Conservation (phyloP, 2,888 invertebrate species). For the Temnothorax rugatulus region DNA sequence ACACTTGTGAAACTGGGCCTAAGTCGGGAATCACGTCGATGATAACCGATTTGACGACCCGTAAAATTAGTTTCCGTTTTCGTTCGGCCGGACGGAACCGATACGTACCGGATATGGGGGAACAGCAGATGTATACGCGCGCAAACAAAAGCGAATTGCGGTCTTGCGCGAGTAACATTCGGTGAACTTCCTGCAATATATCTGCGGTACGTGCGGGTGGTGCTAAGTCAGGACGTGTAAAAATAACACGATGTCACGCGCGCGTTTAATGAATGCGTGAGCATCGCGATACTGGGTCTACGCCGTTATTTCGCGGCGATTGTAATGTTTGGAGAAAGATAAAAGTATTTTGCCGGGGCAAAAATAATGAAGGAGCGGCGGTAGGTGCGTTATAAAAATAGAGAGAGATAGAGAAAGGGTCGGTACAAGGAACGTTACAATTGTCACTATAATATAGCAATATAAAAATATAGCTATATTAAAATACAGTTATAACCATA, state of each 20-base stretch:
- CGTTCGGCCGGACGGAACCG: constrained; percentile 31
- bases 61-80: constrained; percentile 73
- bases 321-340: not conserved
- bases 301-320: constrained; percentile 16
- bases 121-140: constrained; percentile 11
- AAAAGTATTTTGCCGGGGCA: not conserved
- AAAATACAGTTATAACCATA: not conserved
- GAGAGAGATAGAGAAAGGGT: not conserved
- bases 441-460: not conserved
- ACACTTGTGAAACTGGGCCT: too few species aligned
- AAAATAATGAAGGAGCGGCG: not conserved
- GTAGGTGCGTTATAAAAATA: not conserved
- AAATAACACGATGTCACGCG: constrained; percentile 31
- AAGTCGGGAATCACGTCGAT: constrained; percentile 59
- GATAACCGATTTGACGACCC: constrained; percentile 63
- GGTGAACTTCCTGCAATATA: constrained; percentile 40
- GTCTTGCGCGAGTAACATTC: constrained; percentile 14
- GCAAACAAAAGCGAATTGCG: constrained; percentile 32
- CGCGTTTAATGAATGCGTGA: constrained; percentile 19
- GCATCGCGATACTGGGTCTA: constrained; percentile 18
- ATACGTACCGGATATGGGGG: not conserved
- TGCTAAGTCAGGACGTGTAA: constrained; percentile 30
- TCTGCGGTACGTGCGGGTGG: constrained; percentile 33
- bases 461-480: not conserved
- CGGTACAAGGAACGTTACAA: not conserved